A percentile compares a stretch with the other conserved stretches of the same genome.
These are phyloP conservation scores for Petaurus breviceps DNA, from an alignment of 2,113 vertebrate genomes.

Conservation along the genomic window DNA sequence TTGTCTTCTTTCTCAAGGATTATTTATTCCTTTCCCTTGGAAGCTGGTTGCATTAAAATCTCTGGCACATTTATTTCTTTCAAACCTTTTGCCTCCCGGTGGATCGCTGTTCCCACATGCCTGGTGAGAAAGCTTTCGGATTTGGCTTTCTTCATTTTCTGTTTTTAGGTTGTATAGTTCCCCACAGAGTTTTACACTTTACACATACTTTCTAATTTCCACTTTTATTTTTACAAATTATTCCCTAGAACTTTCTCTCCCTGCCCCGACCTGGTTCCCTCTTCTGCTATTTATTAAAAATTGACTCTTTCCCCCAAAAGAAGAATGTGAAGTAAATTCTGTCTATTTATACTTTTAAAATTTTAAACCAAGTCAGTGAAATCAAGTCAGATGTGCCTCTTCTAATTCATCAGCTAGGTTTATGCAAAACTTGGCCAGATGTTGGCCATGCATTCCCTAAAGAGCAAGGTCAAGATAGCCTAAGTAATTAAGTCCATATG, in stretches of 20 bases:
- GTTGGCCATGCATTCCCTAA: neutral
- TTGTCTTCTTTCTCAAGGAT: neutral
- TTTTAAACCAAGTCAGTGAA: slow-evolving; percentile 47
- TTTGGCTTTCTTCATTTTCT: neutral
- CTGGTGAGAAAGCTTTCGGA: slow-evolving; percentile 20
- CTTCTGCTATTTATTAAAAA: slow-evolving; percentile 53
- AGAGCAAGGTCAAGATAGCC: neutral
- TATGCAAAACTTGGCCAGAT: neutral
- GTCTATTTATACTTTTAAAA: slow-evolving; percentile 53
- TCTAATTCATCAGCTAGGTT: slow-evolving; percentile 22
- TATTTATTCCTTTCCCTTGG: neutral
- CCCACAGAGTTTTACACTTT: slow-evolving; percentile 45
- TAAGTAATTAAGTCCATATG: neutral
- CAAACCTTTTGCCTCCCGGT: neutral
- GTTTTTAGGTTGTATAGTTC: slow-evolving; percentile 32
- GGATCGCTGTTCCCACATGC: neutral
- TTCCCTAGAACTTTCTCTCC: slow-evolving; percentile 57
- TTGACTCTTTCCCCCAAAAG: slow-evolving; percentile 48
- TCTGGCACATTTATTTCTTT: slow-evolving; percentile 47
- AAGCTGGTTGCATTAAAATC: slow-evolving; percentile 1
- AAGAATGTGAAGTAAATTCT: slow-evolving; percentile 61
- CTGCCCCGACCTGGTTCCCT: slow-evolving; percentile 35
- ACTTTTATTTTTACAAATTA: slow-evolving; percentile 70
- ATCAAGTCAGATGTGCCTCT: neutral
- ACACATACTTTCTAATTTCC: slow-evolving; percentile 65